Base-by-base conservation (phyloP, 2,113 vertebrate genomes). In the Sorex araneus region DNA sequence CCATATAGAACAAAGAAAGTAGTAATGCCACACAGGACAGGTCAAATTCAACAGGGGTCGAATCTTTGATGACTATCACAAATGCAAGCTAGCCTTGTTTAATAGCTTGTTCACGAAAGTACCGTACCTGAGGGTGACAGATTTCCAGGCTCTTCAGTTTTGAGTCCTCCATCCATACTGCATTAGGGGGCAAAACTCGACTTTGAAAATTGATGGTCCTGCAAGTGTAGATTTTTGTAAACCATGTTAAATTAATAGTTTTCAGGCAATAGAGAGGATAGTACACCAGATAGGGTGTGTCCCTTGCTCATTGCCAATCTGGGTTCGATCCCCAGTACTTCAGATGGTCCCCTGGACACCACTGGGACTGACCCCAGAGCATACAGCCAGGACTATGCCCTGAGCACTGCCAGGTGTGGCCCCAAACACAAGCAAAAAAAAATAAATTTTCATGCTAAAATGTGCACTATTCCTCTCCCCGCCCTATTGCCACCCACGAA, bases 151-250 rank as follows among this genome's bases (percentile, higher is more conserved):
- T 98, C 96, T 99, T 99, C 32, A 99, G 96, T 94, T 99, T 99
- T 89, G 99, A 98, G 78, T 99, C 98, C 96, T 99, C 99, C 99
- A 99, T 99, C 99, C 99, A 99, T 47, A 99, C 96, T 0, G 99
- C 98, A 96, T 98, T 98, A 2, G 98, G 97, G 66, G 98, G 99
- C 84, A 99, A 97, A 89, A 99, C 34, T 96, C 99, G 98, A 97
- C 99, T 98, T 45, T 94, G 98, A 97, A 99, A 99, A 97, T 99
- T 99, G 84, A 99, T 97, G 2, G 98, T 99, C 97, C 99, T 99
- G 94, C 79, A 96, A 96, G 89, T 2, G 16, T 57, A 94, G 43
- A 40, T 84, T 71, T 54, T 73, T 45, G 82, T 54, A 86, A 84
- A 95, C 4, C 4, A 8, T n/a, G 57, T 90, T 77, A 94, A 13